Percentiles rank a stretch among this genome's conserved stretches.
phyloP scores from a whole-genome alignment of 2,113 vertebrate species.

The Syrmaticus mikado region DNA sequence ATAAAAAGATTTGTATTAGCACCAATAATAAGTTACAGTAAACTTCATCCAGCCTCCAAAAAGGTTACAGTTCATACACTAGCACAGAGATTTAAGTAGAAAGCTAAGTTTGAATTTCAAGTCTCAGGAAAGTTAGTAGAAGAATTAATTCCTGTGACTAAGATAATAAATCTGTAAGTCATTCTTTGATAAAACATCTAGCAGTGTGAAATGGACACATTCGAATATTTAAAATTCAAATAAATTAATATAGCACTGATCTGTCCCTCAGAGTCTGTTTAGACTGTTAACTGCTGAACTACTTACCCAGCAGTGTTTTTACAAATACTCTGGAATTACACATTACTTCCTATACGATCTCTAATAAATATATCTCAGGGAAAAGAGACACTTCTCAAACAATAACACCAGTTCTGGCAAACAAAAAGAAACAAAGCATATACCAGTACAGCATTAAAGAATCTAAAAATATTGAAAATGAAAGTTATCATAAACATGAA shows the following conservation, averaged over 20 bases:
- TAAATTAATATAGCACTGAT: neutral
- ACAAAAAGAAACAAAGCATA: neutral
- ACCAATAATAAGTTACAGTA: neutral
- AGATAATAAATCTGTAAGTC: neutral
- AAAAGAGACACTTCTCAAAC: neutral
- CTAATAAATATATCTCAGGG: neutral
- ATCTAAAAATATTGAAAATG: neutral
- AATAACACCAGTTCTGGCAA: neutral
- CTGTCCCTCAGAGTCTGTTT: neutral
- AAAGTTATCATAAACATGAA: neutral
- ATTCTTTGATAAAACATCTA: neutral
- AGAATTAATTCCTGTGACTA: neutral
- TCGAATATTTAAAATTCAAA: neutral
- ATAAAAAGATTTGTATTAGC: neutral
- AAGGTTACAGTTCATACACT: neutral
- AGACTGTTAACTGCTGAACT: neutral
- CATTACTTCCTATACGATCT: neutral
- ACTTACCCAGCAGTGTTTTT: neutral
- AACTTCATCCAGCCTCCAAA: neutral
- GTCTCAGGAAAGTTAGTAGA: neutral
- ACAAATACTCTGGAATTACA: neutral
- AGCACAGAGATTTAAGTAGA: neutral
- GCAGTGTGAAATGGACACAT: neutral
- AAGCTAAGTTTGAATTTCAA: neutral
- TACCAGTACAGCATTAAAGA: neutral